phyloP scores from a whole-genome alignment of 2,113 vertebrate genomes.

The Eubucco bourcierii region DNA sequence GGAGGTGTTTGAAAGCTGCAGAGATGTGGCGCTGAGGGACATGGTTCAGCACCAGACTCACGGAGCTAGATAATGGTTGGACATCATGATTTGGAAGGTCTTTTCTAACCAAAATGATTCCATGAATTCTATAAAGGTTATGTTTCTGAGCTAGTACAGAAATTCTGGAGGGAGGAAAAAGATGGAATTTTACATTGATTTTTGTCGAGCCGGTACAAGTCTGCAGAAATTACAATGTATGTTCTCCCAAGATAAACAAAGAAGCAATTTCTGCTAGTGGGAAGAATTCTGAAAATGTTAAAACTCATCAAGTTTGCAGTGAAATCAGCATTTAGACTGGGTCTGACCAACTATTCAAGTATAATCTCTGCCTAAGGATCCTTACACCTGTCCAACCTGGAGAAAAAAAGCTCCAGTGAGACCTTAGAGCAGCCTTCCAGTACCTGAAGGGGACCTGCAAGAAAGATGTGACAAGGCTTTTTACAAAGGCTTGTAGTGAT shows the following conservation, averaged over 20 bases:
- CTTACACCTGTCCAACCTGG: background rate
- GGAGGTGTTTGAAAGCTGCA: too few relatives aligned
- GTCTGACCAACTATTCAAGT: background rate
- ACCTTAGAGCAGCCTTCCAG: too few relatives aligned
- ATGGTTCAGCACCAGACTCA: too few relatives aligned
- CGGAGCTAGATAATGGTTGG: too few relatives aligned
- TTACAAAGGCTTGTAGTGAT: too few relatives aligned
- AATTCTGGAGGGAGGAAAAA: background rate
- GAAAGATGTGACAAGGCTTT: too few relatives aligned
- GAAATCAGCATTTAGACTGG: background rate
- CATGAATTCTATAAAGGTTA: background rate
- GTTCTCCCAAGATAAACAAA: background rate
- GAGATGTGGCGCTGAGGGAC: too few relatives aligned
- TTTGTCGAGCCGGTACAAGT: background rate
- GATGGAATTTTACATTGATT: fast-evolving
- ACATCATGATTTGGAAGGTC: too few relatives aligned
- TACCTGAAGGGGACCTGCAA: too few relatives aligned
- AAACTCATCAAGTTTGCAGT: background rate
- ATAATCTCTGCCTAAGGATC: background rate
- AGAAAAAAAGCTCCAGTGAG: too few relatives aligned
- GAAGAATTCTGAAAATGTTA: background rate
- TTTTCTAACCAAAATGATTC: too few relatives aligned
- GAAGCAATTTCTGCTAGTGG: background rate
- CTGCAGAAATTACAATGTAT: background rate
- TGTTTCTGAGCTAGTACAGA: background rate